Base-by-base conservation (phyloP, 2,888 invertebrate genomes). In the Amphipoea oculea region DNA sequence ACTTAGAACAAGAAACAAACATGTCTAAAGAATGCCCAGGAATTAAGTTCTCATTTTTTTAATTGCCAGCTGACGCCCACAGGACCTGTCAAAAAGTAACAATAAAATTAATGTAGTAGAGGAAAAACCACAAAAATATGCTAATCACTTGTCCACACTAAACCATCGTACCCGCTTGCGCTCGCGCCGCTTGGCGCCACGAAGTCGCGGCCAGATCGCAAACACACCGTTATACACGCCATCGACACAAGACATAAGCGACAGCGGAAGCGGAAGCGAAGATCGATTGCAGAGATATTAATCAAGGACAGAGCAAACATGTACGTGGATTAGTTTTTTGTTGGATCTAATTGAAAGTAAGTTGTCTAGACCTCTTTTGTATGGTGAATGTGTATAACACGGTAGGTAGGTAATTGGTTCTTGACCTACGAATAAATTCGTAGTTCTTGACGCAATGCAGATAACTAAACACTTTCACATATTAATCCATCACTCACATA, bases 181-280 rank as follows among this genome's bases (percentile, higher is more conserved):
- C 89, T 79, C 83, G 89, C 90, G 87, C 81, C 76, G 82, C 69
- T 76, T 74, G 90, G 90, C 90, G 90, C 90, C 90, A 83, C 71
- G 5, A 48, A 88, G 90, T 88, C 90, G 90, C 84, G 77, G 70
- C 83, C 54, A 85, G 85, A 90, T 90, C 85, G 85, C 89, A 89
- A 84, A 84, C 84, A 82, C 82, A 85, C 88, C 89, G 90, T 90
- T 89, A 85, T 76, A 76, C 72, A 71, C 77, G 77, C 76, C 67
- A 67, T 45, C n/a, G 66, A 68, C 72, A 70, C 78, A 57, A 89
- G 51, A 9, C 63, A 79, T n/a, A 72, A 73, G 82, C 77, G 78
- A 69, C 29, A 86, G 89, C 88, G 87, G 79, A 54, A 86, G 89
- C 88, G 87, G 79, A 54, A 79, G 48, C 42, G 29, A 12, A 29